phyloP scores from a whole-genome alignment of 2,797 vertebrate species.

The Arctocebus calabarensis region DNA sequence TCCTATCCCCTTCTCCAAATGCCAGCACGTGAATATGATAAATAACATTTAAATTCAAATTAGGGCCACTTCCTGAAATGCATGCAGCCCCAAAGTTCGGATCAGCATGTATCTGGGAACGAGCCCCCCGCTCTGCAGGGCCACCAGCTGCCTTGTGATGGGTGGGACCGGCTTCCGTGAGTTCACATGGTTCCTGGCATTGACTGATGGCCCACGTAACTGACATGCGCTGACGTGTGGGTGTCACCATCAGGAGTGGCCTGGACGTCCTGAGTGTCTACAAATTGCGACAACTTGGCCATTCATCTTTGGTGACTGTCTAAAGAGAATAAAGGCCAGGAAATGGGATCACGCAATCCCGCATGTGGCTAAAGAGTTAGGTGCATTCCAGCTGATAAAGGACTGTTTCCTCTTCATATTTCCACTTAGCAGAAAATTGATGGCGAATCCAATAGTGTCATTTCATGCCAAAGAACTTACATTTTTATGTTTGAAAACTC shows the following conservation, averaged over 20 bases:
- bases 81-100: not conserved
- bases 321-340: too few species aligned
- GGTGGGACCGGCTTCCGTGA: accelerated
- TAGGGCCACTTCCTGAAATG: not conserved
- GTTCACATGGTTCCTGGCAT: accelerated
- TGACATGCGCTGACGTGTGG: accelerated
- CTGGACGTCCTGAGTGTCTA: accelerated
- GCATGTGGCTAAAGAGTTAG: not conserved
- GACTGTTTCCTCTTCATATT: accelerated
- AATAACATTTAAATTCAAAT: not conserved
- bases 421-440: not conserved
- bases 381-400: accelerated
- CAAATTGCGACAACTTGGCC: accelerated
- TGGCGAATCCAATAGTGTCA: accelerated
- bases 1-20: not conserved
- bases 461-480: not conserved
- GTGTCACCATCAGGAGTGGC: accelerated
- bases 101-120: not conserved
- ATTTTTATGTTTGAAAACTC: not conserved
- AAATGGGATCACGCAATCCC: accelerated
- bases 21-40: not conserved
- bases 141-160: accelerated
- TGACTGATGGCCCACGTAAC: accelerated
- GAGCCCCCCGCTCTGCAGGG: accelerated
- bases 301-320: accelerated